These are phyloP conservation scores for Dermatophagoides farinae DNA, from an alignment of 1,140 invertebrate species.

Conservation along the genomic window DNA sequence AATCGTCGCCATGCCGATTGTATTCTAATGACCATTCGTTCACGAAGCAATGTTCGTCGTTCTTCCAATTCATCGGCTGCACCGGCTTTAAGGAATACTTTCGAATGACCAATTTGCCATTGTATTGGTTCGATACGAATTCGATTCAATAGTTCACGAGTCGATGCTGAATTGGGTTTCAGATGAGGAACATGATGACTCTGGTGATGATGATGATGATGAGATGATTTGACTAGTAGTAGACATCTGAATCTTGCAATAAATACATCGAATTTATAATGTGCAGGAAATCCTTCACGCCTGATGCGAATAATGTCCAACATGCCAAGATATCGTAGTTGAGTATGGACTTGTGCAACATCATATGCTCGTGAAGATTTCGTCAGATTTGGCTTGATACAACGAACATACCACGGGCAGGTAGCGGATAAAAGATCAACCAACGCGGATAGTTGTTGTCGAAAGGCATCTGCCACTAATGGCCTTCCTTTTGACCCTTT, in stretches of 20 bases:
- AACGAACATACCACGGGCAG: constrained; percentile 83
- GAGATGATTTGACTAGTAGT: constrained; percentile 9
- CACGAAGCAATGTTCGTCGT: constrained; percentile 41
- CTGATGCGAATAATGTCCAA: constrained; percentile 82
- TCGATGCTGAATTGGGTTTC: background rate
- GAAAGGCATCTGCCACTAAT: constrained; percentile 77
- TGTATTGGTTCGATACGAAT: constrained; percentile 43
- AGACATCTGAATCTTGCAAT: constrained; percentile 50
- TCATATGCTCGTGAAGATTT: constrained; percentile 67
- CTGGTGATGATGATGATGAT: background rate
- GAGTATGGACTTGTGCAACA: constrained; percentile 60
- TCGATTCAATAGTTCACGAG: constrained; percentile 28
- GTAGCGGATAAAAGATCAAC: constrained; percentile 61
- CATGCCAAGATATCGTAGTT: constrained; percentile 83
- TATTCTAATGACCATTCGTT: constrained; percentile 47
- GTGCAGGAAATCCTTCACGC: constrained; percentile 61
- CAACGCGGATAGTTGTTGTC: constrained; percentile 67
- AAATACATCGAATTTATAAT: constrained; percentile 56
- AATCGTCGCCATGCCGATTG: constrained; percentile 53
- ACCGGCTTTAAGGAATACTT: constrained; percentile 62
- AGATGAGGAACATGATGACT: background rate
- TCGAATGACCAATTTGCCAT: constrained; percentile 77
- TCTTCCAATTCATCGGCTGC: constrained; percentile 76
- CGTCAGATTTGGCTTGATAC: constrained; percentile 78
- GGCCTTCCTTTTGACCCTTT: constrained; percentile 67